Conservation (phyloP, 2,797 vertebrate genomes). For the Acanthiza pusilla region DNA sequence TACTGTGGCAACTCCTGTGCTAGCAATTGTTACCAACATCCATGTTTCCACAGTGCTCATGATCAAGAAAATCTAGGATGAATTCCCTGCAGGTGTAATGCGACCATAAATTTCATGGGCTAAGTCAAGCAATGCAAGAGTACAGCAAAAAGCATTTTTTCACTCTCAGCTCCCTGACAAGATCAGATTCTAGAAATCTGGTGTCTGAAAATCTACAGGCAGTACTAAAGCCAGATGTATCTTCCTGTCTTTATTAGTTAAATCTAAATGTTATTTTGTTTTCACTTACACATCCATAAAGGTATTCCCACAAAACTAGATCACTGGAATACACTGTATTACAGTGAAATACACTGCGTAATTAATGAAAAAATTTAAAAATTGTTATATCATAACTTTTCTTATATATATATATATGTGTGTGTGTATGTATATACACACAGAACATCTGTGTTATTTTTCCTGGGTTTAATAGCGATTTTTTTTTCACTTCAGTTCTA, state of each 20-base stretch:
- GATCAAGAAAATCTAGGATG: slow-evolving; percentile 1
- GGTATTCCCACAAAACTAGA: background rate
- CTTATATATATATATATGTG: accelerated
- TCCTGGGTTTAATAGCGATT: background rate
- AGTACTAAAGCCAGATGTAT: background rate
- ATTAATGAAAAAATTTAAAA: background rate
- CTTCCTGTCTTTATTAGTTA: background rate
- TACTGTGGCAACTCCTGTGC: background rate
- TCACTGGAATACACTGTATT: background rate
- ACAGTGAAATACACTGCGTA: background rate
- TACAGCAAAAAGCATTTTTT: background rate
- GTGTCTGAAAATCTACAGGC: background rate
- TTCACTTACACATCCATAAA: background rate
- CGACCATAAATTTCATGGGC: background rate
- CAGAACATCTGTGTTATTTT: background rate
- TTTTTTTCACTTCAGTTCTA: background rate
- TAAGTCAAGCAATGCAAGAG: background rate
- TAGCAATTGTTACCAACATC: background rate
- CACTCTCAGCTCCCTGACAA: background rate
- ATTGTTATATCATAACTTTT: background rate
- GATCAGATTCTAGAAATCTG: background rate
- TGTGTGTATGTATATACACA: accelerated
- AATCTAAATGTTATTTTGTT: background rate
- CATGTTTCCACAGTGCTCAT: background rate
- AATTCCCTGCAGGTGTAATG: background rate